A percentile compares a stretch with the other conserved stretches of the same genome.
These are phyloP conservation scores for Linnaemya tessellans DNA, from an alignment of 2,888 invertebrate species.

Conservation along the genomic window DNA sequence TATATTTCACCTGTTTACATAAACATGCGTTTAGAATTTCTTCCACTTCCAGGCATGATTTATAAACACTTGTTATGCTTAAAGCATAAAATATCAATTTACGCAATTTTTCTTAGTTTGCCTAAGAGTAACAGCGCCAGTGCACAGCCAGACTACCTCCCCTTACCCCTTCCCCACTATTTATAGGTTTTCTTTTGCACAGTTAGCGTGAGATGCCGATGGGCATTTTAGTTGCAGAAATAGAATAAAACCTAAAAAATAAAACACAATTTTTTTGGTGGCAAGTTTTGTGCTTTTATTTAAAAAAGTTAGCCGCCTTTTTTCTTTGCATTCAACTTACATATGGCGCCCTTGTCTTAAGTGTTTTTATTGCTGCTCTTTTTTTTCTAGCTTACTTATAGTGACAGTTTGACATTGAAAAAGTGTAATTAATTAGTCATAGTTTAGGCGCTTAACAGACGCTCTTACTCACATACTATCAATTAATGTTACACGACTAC, in stretches of 20 bases:
- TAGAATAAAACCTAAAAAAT: neutral
- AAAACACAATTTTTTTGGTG: neutral
- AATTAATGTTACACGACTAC: constrained; percentile 60
- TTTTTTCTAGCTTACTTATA: constrained; percentile 33
- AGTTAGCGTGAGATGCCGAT: constrained; percentile 31
- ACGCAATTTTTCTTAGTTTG: constrained; percentile 60
- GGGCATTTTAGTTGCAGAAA: neutral
- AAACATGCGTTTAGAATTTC: constrained; percentile 54
- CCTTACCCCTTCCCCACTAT: neutral
- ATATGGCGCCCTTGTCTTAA: constrained; percentile 67
- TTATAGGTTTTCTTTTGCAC: constrained; percentile 37
- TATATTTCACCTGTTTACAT: constrained; percentile 57
- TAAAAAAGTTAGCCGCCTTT: constrained; percentile 54
- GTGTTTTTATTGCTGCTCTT: neutral
- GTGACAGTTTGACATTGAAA: constrained; percentile 79
- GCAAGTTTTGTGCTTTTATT: neutral
- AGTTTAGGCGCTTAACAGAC: constrained; percentile 66
- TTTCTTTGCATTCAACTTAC: neutral
- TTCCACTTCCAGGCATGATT: constrained; percentile 50
- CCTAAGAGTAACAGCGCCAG: neutral
- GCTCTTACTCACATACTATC: constrained; percentile 58
- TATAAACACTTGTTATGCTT: constrained; percentile 70
- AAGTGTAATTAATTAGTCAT: constrained; percentile 79
- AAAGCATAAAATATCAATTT: constrained; percentile 72
- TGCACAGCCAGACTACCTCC: neutral